Percentiles rank a stretch among this genome's conserved stretches.
phyloP scores from a whole-genome alignment of 1,140 invertebrate species.

The Micrasema longulum region DNA sequence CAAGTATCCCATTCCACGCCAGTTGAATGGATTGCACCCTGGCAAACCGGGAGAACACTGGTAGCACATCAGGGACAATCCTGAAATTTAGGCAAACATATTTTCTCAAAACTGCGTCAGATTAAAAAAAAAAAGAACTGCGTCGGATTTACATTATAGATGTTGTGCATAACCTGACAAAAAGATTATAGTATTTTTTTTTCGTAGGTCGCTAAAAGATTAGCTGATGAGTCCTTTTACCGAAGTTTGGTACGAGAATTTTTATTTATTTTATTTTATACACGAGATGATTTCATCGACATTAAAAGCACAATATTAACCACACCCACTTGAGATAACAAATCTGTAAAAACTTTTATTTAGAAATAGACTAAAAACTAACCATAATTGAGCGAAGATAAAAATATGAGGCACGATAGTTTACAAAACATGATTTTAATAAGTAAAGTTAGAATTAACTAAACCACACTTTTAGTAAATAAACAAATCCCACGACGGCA shows the following conservation, averaged over 20 bases:
- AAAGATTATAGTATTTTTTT: neutral
- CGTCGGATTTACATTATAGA: neutral
- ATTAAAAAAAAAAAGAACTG: neutral
- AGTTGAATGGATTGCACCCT: constrained; percentile 89
- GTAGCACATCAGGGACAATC: constrained; percentile 82
- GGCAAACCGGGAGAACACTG: constrained; percentile 90
- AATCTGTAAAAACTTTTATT: neutral
- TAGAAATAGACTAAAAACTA: neutral
- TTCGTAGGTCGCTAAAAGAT: neutral
- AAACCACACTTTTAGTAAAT: constrained; percentile 1
- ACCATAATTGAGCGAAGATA: constrained; percentile 19
- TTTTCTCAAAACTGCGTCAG: neutral
- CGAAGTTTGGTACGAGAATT: neutral
- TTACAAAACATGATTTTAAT: constrained; percentile 10
- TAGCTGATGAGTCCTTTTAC: neutral
- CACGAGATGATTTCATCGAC: neutral
- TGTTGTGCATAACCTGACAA: neutral
- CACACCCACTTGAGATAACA: constrained; percentile 21
- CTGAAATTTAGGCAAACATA: constrained; percentile 56
- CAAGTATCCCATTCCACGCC: constrained; percentile 74
- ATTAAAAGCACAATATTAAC: constrained; percentile 5
- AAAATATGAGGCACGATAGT: constrained; percentile 6
- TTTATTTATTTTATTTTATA: neutral
- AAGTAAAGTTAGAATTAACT: neutral
- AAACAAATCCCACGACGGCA: neutral